Percentiles rank a stretch among this genome's conserved stretches.
Conservation (phyloP, 2,113 vertebrate genomes). For the Vulpes ferrilata region DNA sequence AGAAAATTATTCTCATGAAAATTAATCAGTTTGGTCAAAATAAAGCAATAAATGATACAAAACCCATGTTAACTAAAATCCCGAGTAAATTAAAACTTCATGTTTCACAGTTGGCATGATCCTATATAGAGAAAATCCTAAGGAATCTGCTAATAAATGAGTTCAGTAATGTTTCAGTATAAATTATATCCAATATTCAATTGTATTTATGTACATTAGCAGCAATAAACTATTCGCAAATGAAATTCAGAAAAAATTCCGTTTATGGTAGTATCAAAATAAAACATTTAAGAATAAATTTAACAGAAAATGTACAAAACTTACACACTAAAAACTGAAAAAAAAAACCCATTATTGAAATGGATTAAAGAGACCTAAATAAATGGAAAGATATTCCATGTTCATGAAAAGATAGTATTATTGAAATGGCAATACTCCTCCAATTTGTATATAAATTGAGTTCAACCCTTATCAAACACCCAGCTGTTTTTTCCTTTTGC, state of each 20-base stretch:
- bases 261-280: not conserved
- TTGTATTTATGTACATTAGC: not conserved
- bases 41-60: not conserved
- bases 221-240: not conserved
- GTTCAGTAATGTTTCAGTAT: not conserved
- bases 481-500: not conserved
- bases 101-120: conserved; percentile 1
- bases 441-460: not conserved
- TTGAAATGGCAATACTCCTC: not conserved
- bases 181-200: not conserved
- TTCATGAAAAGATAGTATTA: not conserved
- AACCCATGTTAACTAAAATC: not conserved
- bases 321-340: not conserved
- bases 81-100: not conserved
- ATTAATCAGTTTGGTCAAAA: not conserved
- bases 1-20: conserved; percentile 15
- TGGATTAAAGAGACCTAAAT: not conserved
- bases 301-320: not conserved
- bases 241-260: not conserved
- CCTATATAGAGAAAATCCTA: not conserved
- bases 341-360: not conserved
- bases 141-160: not conserved
- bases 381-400: not conserved
- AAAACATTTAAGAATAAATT: conserved; percentile 1
- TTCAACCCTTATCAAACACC: not conserved